A percentile compares a stretch with the other conserved stretches of the same genome.
These are phyloP conservation scores for Lytechinus variegatus DNA, from an alignment of 35 echinoderm and acorn worm species.

Conservation along the genomic window DNA sequence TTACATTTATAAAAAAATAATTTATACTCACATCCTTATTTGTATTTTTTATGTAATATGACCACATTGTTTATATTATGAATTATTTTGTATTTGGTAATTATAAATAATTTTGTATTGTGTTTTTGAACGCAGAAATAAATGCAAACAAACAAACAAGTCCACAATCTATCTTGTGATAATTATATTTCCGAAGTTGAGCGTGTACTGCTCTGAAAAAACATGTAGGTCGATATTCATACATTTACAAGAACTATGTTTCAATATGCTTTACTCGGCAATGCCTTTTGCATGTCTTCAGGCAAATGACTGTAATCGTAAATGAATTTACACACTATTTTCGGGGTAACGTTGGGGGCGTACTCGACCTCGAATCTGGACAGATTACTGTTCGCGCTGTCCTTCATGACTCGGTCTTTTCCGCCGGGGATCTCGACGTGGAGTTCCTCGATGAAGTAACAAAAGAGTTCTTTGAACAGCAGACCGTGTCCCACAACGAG, in stretches of 20 bases:
- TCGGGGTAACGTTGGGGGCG: neutral
- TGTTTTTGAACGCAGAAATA: too few relatives aligned
- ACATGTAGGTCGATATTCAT: too few relatives aligned
- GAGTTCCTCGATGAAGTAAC: neutral
- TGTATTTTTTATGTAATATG: too few relatives aligned
- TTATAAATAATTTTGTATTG: too few relatives aligned
- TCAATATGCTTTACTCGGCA: conserved; percentile 28
- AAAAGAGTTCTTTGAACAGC: neutral
- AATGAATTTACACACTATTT: neutral
- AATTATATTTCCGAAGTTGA: too few relatives aligned
- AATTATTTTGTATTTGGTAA: too few relatives aligned
- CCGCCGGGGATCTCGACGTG: conserved; percentile 10
- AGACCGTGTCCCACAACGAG: conserved; percentile 35
- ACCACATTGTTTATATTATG: too few relatives aligned
- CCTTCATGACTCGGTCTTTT: neutral
- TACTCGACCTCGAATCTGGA: conserved; percentile 11
- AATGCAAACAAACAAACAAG: too few relatives aligned
- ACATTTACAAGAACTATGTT: neutral
- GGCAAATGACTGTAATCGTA: conserved; percentile 30
- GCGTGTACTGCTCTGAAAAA: too few relatives aligned
- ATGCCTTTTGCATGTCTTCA: conserved; percentile 21
- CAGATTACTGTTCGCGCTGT: conserved; percentile 1
- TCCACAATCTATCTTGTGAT: too few relatives aligned
- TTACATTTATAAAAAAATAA: too few relatives aligned
- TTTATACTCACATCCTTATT: too few relatives aligned